Percentiles rank a stretch among this genome's conserved stretches.
Evolutionary conservation across 2,113 vertebrate species (phyloP).

Genomic region (Fregetta grallaria): DNA sequence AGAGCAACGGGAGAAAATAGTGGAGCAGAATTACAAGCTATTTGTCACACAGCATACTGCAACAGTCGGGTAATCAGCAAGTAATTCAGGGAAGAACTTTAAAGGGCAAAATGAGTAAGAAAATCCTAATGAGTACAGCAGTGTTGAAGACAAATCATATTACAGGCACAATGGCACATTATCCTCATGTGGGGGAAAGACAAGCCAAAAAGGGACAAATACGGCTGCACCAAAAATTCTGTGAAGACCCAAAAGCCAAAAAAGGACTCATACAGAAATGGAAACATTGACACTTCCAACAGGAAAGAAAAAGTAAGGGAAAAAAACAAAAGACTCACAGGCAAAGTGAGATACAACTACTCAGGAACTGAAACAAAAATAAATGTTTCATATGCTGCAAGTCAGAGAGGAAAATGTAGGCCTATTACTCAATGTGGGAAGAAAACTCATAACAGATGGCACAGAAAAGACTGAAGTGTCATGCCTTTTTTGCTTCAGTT

Average conservation of each 20-base stretch:
- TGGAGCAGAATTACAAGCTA: background rate
- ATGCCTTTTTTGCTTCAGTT: constrained; percentile 50
- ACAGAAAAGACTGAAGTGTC: constrained; percentile 9
- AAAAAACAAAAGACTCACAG: background rate
- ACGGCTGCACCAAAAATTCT: background rate
- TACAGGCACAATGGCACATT: background rate
- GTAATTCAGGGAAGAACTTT: background rate
- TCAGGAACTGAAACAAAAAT: background rate
- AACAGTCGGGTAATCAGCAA: background rate
- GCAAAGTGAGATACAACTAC: background rate
- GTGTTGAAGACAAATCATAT: background rate
- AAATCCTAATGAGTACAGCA: background rate
- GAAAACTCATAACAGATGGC: constrained; percentile 28
- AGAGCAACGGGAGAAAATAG: background rate
- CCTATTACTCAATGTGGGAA: background rate
- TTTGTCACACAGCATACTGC: background rate
- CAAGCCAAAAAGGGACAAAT: background rate
- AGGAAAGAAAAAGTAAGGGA: background rate
- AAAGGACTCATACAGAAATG: background rate
- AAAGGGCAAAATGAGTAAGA: background rate
- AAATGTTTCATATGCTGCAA: background rate
- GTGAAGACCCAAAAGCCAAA: background rate
- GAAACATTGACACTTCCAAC: background rate
- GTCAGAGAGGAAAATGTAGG: constrained; percentile 2
- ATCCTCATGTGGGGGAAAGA: background rate